Evolutionary conservation across 1,140 invertebrate species (phyloP), one percentile per base, ranked within the genome.

Genomic region (Aphaenogaster floridana): DNA sequence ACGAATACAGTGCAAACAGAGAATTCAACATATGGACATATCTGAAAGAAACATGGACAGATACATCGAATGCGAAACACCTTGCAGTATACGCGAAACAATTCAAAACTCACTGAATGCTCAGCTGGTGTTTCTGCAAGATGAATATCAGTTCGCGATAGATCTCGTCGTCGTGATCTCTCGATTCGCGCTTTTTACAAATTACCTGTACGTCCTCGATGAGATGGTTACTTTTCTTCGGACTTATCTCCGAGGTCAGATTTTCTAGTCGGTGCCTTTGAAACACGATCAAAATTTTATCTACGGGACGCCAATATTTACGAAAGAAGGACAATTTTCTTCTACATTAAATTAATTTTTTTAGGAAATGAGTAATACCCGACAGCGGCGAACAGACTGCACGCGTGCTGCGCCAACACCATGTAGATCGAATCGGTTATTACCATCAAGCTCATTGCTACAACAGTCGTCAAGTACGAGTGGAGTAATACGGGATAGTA

Each of bases 401-500:
- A 66, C 11, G 42, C 34, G 59, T 66, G 61, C 66, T 79, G 77
- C 21, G 34, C 11, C 6, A 66, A 11, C 15, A 34, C 36, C 34
- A 79, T 50, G 61, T 79, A 79, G 61, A 34, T 42, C 28, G 77
- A n/a, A 66, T 64, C 61, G n/a, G 63, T 48, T 79, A 39, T 39
- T 48, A 78, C 1, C 45, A 79, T n/a, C 2, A 66, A 0, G 28
- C 45, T 66, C 17, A 79, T 66, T 15, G 28, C 15, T 6, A 52
- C 6, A 7, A 79, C 9, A 21, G 17, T 68, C 17, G 77, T 52
- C 15, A 68, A 17, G 0, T 79, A 79, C 2, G 45, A 21, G 17
- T 68, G 61, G 11, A 79, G 34, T 21, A 79, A 79, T 52, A 83
- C 59, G 1, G 21, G 36, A 74, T 57, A 83, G 11, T 79, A 80